Conservation (phyloP, 2,888 invertebrate species). For the Rhorus exstirpatorius region DNA sequence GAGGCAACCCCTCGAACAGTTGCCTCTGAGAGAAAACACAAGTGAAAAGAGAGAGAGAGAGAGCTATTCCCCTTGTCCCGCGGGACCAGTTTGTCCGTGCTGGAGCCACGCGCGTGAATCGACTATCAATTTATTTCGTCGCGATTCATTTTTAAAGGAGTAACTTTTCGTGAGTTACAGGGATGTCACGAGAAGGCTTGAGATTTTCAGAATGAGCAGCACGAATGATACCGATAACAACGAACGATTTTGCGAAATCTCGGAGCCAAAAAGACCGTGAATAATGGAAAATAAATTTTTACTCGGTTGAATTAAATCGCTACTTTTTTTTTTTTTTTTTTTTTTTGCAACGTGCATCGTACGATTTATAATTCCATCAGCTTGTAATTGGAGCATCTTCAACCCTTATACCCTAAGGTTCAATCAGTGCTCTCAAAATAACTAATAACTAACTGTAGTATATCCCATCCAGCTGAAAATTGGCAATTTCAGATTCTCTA, state of each 20-base stretch:
- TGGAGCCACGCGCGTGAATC: conserved; percentile 77
- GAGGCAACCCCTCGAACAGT: conserved; percentile 10
- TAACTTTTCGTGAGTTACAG: conserved; percentile 39
- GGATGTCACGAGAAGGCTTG: conserved; percentile 1
- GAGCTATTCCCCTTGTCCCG: conserved; percentile 75
- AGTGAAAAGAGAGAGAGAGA: conserved; percentile 38
- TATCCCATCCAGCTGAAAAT: too few relatives aligned
- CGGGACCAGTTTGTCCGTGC: conserved; percentile 82
- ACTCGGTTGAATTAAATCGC: too few relatives aligned
- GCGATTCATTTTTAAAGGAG: conserved; percentile 77
- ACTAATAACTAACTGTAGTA: too few relatives aligned
- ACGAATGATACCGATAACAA: background rate
- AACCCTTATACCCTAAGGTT: too few relatives aligned
- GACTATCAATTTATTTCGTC: conserved; percentile 84
- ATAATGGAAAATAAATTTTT: too few relatives aligned
- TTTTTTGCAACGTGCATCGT: too few relatives aligned
- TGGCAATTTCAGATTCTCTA: too few relatives aligned
- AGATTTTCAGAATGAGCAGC: background rate
- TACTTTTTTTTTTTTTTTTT: too few relatives aligned
- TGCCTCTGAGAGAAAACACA: conserved; percentile 23
- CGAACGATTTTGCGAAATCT: background rate
- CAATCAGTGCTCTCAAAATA: too few relatives aligned
- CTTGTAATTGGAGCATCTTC: too few relatives aligned
- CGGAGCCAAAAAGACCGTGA: background rate
- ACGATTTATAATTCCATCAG: too few relatives aligned